Conservation (phyloP, 2,797 vertebrate species). For the Poecilia gillii region DNA sequence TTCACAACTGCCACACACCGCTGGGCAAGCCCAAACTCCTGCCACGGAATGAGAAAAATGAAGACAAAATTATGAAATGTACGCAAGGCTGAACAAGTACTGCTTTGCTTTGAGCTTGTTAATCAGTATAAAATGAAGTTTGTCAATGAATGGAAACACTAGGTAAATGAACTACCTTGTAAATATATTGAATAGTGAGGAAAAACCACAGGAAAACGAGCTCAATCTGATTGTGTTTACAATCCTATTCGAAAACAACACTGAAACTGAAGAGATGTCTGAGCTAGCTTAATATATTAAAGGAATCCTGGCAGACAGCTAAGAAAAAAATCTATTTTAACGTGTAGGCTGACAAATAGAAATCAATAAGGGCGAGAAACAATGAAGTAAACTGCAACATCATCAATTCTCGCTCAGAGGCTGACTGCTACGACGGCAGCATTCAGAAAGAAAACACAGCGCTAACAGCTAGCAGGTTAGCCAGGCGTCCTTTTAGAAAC, state of each 20-base stretch:
- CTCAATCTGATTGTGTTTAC: background rate
- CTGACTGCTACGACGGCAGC: conserved; percentile 2
- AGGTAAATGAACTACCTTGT: conserved; percentile 40
- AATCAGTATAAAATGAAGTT: conserved; percentile 11
- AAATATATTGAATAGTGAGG: conserved; percentile 7
- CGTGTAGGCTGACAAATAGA: background rate
- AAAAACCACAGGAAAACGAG: conserved; percentile 18
- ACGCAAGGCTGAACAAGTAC: background rate
- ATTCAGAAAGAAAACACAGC: conserved; percentile 11
- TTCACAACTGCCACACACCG: conserved; percentile 46
- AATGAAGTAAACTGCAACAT: conserved; percentile 11
- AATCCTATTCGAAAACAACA: conserved; percentile 8
- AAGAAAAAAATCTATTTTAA: background rate
- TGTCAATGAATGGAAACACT: conserved; percentile 31
- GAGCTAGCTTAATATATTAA: conserved; percentile 12
- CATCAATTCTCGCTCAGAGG: conserved; percentile 7
- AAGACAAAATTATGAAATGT: background rate
- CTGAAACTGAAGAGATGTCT: conserved; percentile 6
- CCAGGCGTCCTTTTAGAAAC: conserved; percentile 24
- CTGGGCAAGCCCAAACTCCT: conserved; percentile 37
- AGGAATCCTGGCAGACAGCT: background rate
- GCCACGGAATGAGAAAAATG: conserved; percentile 18
- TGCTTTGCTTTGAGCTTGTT: background rate
- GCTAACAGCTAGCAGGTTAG: conserved; percentile 57
- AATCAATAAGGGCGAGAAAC: background rate